These are phyloP conservation scores for Rhodeus uyekii DNA, from an alignment of 2,797 vertebrate genomes.

Conservation along the genomic window DNA sequence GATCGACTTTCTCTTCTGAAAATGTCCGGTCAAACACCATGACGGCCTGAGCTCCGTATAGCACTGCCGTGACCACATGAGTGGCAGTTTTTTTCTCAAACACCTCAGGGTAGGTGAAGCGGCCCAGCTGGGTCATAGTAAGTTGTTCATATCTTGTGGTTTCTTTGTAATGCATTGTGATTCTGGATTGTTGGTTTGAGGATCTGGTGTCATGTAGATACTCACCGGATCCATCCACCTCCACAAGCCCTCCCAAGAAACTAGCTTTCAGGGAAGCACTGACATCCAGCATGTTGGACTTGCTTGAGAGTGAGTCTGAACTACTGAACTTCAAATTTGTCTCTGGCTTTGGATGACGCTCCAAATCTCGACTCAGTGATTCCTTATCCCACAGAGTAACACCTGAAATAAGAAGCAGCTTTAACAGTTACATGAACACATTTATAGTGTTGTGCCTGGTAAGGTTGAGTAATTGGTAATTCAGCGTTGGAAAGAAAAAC, in stretches of 20 bases:
- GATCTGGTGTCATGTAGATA: slow-evolving; percentile 40
- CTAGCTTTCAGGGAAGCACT: slow-evolving; percentile 31
- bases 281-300: not conserved
- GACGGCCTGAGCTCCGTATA: not conserved
- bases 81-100: not conserved
- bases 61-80: not conserved
- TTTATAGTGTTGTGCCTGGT: too few species aligned
- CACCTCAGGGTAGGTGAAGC: not conserved
- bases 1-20: not conserved
- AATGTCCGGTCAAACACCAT: not conserved
- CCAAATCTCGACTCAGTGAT: not conserved
- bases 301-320: not conserved
- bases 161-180: slow-evolving; percentile 51
- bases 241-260: slow-evolving; percentile 44
- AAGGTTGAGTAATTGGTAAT: too few species aligned
- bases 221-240: slow-evolving; percentile 51
- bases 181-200: slow-evolving; percentile 45
- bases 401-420: not conserved
- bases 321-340: not conserved
- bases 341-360: not conserved
- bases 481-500: too few species aligned
- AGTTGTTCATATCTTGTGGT: slow-evolving; percentile 39
- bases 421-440: not conserved
- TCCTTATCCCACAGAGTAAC: not conserved
- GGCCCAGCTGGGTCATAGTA: slow-evolving; percentile 30